Conservation (phyloP, 2,113 vertebrate species). For the Proterorhinus semilunaris region DNA sequence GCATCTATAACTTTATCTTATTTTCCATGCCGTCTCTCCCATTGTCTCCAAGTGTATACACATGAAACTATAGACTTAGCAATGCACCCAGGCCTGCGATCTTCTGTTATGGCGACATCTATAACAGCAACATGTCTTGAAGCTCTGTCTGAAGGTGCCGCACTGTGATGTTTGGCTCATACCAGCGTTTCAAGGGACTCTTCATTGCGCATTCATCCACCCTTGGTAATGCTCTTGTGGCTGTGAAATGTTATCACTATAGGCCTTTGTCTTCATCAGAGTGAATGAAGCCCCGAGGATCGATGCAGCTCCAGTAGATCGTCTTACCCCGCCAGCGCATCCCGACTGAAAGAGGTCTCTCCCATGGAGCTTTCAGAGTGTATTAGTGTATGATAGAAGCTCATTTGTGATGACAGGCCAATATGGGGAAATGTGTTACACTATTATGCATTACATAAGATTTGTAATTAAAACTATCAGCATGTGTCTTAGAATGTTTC, state of each 20-base stretch:
- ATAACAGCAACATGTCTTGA: slow-evolving; percentile 24
- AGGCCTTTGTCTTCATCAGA: slow-evolving; percentile 41
- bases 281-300: slow-evolving; percentile 51
- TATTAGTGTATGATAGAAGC: slow-evolving; percentile 6
- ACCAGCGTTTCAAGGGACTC: neutral
- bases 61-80: slow-evolving; percentile 42
- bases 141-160: slow-evolving; percentile 27
- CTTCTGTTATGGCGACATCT: slow-evolving; percentile 28
- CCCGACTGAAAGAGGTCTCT: slow-evolving; percentile 41
- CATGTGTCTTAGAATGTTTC: too few relatives aligned
- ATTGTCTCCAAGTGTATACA: slow-evolving; percentile 2
- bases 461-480: neutral
- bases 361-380: slow-evolving; percentile 26
- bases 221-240: slow-evolving; percentile 13
- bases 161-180: slow-evolving; percentile 24
- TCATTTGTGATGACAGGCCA: neutral
- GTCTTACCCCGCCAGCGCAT: slow-evolving; percentile 50
- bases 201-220: slow-evolving; percentile 19
- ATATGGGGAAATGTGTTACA: neutral
- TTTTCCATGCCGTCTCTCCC: too few relatives aligned
- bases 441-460: neutral
- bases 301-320: slow-evolving; percentile 58
- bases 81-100: slow-evolving; percentile 46
- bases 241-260: slow-evolving; percentile 60
- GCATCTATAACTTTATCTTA: too few relatives aligned